A percentile compares a stretch with the other conserved stretches of the same genome.
Conservation (phyloP, 2,113 vertebrate genomes). For the Beaufortia kweichowensis region DNA sequence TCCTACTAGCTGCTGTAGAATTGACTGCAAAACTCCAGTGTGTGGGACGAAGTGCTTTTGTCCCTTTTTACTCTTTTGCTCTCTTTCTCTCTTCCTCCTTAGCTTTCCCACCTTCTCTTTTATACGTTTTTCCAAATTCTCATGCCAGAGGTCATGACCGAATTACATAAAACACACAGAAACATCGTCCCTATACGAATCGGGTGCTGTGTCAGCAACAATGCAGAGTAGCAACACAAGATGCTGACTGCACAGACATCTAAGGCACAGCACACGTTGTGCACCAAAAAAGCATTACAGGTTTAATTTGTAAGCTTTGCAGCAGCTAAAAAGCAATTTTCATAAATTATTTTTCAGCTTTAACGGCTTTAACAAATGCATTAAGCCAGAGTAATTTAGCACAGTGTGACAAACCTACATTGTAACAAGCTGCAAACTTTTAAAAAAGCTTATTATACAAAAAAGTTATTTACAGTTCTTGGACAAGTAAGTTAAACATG, state of each 20-base stretch:
- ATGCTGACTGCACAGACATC: background rate
- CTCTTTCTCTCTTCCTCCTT: constrained; percentile 13
- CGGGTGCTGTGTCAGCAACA: constrained; percentile 38
- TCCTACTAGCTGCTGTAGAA: constrained; percentile 46
- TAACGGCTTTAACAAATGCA: too few relatives aligned
- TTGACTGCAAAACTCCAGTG: constrained; percentile 41
- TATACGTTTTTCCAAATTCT: constrained; percentile 27
- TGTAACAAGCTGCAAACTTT: too few relatives aligned
- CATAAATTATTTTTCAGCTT: too few relatives aligned
- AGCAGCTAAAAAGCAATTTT: too few relatives aligned
- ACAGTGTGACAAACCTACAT: too few relatives aligned
- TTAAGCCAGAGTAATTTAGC: too few relatives aligned
- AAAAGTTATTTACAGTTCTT: too few relatives aligned
- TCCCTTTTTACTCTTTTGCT: constrained; percentile 9
- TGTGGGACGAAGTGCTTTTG: constrained; percentile 42
- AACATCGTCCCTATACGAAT: constrained; percentile 6
- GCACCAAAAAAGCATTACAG: background rate
- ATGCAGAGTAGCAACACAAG: background rate
- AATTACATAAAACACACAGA: constrained; percentile 28
- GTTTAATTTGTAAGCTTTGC: too few relatives aligned
- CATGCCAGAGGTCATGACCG: constrained; percentile 17
- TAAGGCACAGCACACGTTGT: background rate
- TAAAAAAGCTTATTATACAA: too few relatives aligned
- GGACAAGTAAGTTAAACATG: too few relatives aligned
- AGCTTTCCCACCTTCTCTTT: constrained; percentile 20